Conservation (phyloP, 2,113 vertebrate species). For the Pelvicachromis taeniatus region DNA sequence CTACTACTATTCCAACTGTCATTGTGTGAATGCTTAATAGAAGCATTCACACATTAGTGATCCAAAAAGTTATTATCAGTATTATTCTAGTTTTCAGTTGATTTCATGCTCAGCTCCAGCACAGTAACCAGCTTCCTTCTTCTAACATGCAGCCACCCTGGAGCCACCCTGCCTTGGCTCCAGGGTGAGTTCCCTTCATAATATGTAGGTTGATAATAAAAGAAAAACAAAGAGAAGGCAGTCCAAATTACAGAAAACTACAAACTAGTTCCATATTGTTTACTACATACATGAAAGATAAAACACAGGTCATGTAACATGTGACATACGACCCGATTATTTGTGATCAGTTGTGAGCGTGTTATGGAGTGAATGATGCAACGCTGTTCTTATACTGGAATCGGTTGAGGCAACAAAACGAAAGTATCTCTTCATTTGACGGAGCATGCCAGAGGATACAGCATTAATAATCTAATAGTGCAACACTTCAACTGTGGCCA, state of each 20-base stretch:
- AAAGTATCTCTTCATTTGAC: background rate
- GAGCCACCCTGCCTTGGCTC: background rate
- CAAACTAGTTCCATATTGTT: background rate
- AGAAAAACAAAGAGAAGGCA: background rate
- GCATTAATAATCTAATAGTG: background rate
- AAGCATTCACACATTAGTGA: too few relatives aligned
- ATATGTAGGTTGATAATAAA: background rate
- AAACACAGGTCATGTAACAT: background rate
- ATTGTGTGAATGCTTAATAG: too few relatives aligned
- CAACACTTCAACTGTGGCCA: background rate
- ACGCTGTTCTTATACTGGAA: background rate
- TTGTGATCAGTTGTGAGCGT: background rate
- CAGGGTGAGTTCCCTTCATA: background rate
- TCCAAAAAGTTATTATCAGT: too few relatives aligned
- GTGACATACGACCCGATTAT: background rate
- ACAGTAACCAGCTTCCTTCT: accelerated
- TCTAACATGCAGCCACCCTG: background rate
- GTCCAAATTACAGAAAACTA: background rate
- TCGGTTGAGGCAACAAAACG: accelerated
- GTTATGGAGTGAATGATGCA: background rate
- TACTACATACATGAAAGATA: accelerated
- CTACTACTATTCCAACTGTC: background rate
- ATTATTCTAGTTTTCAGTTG: too few relatives aligned
- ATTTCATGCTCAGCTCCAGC: background rate
- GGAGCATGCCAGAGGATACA: accelerated